Evolutionary conservation across 2,113 vertebrate species (phyloP).

Genomic region (Lathamus discolor): DNA sequence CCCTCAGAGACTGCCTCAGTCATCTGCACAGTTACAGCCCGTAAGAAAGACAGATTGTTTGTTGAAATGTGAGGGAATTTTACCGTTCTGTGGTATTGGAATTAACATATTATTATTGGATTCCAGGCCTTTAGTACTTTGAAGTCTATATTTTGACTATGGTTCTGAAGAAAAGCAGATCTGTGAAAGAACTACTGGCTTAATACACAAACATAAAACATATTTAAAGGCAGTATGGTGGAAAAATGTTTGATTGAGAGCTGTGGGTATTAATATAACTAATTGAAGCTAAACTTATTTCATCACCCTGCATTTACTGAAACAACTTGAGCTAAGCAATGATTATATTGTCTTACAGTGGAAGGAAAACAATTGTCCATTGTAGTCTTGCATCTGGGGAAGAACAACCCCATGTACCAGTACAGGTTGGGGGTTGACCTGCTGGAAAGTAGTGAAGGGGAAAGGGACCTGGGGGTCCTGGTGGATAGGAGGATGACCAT

Average conservation of each 20-base stretch:
- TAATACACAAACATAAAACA: slow-evolving; percentile 42
- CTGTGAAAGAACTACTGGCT: slow-evolving; percentile 51
- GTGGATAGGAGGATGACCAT: too few species aligned
- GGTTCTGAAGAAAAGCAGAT: slow-evolving; percentile 50
- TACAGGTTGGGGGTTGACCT: too few species aligned
- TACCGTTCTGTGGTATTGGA: slow-evolving; percentile 43
- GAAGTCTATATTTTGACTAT: slow-evolving; percentile 51
- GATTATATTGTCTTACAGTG: not conserved
- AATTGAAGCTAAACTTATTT: slow-evolving; percentile 22
- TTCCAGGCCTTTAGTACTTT: slow-evolving; percentile 32
- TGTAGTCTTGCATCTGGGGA: too few species aligned
- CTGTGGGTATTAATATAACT: slow-evolving; percentile 43
- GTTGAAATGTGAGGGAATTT: slow-evolving; percentile 58
- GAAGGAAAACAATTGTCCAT: slow-evolving; percentile 14
- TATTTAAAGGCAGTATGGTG: slow-evolving; percentile 25
- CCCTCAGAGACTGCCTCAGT: slow-evolving; percentile 61
- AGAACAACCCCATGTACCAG: too few species aligned
- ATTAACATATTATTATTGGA: slow-evolving; percentile 66
- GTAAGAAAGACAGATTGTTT: slow-evolving; percentile 40
- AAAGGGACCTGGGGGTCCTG: too few species aligned
- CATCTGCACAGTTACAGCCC: slow-evolving; percentile 21
- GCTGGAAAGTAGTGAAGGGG: too few species aligned
- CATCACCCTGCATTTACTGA: slow-evolving; percentile 1
- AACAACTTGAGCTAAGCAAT: slow-evolving; percentile 1
- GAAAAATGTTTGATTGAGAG: slow-evolving; percentile 34